These are phyloP conservation scores for Muschampia plurimacula DNA, from an alignment of 2,888 invertebrate species.

Conservation along the genomic window DNA sequence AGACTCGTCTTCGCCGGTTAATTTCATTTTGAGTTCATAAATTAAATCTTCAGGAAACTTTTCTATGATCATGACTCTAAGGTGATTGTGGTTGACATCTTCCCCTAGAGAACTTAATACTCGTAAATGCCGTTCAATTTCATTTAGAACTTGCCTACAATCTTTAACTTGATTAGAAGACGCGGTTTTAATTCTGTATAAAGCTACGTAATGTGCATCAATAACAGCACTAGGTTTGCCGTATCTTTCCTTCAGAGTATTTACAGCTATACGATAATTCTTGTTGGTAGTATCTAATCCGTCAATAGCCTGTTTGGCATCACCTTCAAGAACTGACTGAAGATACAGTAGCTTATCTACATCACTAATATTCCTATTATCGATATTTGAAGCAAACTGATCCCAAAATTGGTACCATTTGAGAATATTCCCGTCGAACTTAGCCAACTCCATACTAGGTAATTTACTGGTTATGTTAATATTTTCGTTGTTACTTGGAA, in stretches of 20 bases:
- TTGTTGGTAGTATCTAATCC: constrained; percentile 44
- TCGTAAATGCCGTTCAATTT: constrained; percentile 47
- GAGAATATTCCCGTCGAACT: constrained; percentile 46
- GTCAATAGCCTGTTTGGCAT: constrained; percentile 36
- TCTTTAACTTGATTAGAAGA: constrained; percentile 20
- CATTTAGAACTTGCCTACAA: constrained; percentile 40
- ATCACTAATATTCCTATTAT: constrained; percentile 41
- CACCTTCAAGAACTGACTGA: constrained; percentile 42
- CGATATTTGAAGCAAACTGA: constrained; percentile 45
- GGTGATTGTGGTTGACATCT: constrained; percentile 46
- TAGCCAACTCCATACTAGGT: constrained; percentile 41
- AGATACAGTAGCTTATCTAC: constrained; percentile 49
- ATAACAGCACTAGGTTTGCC: constrained; percentile 36
- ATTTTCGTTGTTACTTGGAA: background rate
- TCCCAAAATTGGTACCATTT: constrained; percentile 49
- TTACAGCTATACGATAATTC: constrained; percentile 44
- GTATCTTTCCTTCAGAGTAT: constrained; percentile 41
- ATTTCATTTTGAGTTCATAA: constrained; percentile 41
- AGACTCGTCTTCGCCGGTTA: constrained; percentile 30
- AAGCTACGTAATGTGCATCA: constrained; percentile 46
- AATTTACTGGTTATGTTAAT: constrained; percentile 33
- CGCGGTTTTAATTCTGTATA: constrained; percentile 41
- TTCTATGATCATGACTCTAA: constrained; percentile 39
- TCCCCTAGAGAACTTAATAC: constrained; percentile 48
- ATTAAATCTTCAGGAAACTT: constrained; percentile 42